Percentiles rank a stretch among this genome's conserved stretches.
Evolutionary conservation across 2,888 invertebrate genomes (phyloP).

Genomic region (Fabriciana adippe): DNA sequence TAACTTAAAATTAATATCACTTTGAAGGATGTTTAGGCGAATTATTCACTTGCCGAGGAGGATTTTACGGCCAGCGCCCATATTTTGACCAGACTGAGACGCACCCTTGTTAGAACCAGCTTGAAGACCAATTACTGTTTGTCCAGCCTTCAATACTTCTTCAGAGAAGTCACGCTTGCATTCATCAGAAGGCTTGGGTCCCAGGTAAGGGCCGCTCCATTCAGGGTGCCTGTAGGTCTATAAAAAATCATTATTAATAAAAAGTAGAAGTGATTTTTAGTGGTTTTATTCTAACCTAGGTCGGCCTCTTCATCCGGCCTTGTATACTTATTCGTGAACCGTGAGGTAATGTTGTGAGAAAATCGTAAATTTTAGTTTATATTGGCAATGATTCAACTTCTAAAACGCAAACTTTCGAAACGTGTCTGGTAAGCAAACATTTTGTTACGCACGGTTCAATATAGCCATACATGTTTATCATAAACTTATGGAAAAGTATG

Average conservation of each 20-base stretch:
- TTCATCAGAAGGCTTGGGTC: conserved; percentile 96
- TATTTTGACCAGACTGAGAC: conserved; percentile 94
- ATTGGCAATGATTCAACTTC: conserved; percentile 70
- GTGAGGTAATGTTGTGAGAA: conserved; percentile 75
- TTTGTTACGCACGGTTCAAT: conserved; percentile 34
- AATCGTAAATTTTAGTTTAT: conserved; percentile 70
- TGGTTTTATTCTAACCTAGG: conserved; percentile 25
- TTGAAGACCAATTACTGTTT: conserved; percentile 95
- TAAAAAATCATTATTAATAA: conserved; percentile 43
- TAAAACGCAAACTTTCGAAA: conserved; percentile 54
- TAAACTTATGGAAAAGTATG: conserved; percentile 37
- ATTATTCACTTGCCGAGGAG: conserved; percentile 91
- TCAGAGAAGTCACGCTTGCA: conserved; percentile 97
- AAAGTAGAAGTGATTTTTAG: neutral
- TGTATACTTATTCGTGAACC: conserved; percentile 73
- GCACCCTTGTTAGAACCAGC: conserved; percentile 98
- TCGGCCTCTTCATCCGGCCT: conserved; percentile 52
- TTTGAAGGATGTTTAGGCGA: conserved; percentile 50
- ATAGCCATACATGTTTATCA: conserved; percentile 43
- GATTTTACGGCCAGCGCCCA: conserved; percentile 95
- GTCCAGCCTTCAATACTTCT: conserved; percentile 93
- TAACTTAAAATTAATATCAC: conserved; percentile 79
- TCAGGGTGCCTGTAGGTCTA: conserved; percentile 93
- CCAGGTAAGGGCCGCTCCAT: conserved; percentile 93
- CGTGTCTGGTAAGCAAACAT: conserved; percentile 52